These are phyloP conservation scores for Lethenteron reissneri DNA, from an alignment of 2,113 vertebrate species.

Conservation along the genomic window DNA sequence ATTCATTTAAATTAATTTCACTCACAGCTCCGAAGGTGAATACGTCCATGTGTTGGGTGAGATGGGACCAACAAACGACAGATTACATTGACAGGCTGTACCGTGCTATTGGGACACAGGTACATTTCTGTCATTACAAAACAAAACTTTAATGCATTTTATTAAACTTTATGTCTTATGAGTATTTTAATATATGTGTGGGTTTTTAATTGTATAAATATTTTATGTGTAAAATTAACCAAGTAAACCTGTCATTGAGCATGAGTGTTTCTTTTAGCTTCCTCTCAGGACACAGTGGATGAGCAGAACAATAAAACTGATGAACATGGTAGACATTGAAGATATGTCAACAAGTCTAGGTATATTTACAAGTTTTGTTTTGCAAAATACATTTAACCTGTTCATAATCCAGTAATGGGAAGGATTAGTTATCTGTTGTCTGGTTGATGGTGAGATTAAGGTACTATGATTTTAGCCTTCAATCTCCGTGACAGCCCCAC, in stretches of 20 bases:
- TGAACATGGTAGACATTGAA: conserved; percentile 46
- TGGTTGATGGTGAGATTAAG: too few relatives aligned
- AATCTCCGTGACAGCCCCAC: too few relatives aligned
- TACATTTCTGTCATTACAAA: conserved; percentile 17
- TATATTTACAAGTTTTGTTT: conserved; percentile 19
- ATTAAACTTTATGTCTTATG: too few relatives aligned
- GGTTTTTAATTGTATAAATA: too few relatives aligned
- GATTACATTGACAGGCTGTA: conserved; percentile 37
- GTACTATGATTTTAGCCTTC: too few relatives aligned
- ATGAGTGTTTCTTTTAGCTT: conserved; percentile 25
- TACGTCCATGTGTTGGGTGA: conserved; percentile 38
- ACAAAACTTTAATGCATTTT: too few relatives aligned
- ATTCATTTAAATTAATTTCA: too few relatives aligned
- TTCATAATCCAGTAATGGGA: too few relatives aligned
- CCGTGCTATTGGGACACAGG: conserved; percentile 47
- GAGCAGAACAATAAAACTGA: conserved; percentile 39
- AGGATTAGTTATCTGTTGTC: too few relatives aligned
- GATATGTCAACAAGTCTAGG: conserved; percentile 23
- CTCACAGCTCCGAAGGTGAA: conserved; percentile 62
- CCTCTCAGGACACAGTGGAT: conserved; percentile 58
- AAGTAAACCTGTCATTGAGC: not conserved
- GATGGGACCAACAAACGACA: conserved; percentile 68
- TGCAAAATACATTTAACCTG: not conserved
- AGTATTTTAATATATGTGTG: too few relatives aligned
- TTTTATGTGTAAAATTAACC: too few relatives aligned